These are phyloP conservation scores for Matsumurasca onukii DNA, from an alignment of 1,140 invertebrate genomes.

Conservation along the genomic window DNA sequence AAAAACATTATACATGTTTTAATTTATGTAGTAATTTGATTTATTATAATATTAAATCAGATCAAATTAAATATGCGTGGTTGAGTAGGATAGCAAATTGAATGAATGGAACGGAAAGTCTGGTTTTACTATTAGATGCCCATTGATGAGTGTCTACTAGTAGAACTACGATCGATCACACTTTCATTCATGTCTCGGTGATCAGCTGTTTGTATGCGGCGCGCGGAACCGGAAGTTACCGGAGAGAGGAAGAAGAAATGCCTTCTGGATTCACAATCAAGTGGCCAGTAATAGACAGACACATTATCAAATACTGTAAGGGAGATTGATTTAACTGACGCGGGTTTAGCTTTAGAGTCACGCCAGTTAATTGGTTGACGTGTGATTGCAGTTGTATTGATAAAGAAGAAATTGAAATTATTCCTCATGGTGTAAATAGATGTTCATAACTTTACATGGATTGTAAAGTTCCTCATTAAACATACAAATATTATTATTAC, in stretches of 20 bases:
- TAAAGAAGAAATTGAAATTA: not conserved
- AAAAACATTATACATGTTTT: no score
- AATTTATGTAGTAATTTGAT: no score
- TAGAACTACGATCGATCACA: no score
- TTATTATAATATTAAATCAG: no score
- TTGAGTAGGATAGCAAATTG: no score
- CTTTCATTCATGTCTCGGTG: not conserved
- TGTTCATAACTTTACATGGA: not conserved
- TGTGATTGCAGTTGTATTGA: not conserved
- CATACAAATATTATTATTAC: no score
- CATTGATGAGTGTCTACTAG: no score
- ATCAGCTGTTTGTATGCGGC: constrained; percentile 1
- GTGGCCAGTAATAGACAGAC: not conserved
- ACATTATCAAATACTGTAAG: not conserved
- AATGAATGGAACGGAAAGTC: no score
- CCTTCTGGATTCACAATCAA: constrained; percentile 7
- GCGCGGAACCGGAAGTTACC: constrained; percentile 1
- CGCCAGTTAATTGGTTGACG: not conserved
- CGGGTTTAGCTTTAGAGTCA: not conserved
- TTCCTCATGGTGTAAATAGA: not conserved
- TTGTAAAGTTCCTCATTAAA: no score
- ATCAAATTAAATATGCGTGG: no score
- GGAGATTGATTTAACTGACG: not conserved
- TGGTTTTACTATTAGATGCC: no score
- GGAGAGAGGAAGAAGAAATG: constrained; percentile 19